These are phyloP conservation scores for Ormyrus pomaceus DNA, from an alignment of 2,888 invertebrate genomes.

Conservation along the genomic window DNA sequence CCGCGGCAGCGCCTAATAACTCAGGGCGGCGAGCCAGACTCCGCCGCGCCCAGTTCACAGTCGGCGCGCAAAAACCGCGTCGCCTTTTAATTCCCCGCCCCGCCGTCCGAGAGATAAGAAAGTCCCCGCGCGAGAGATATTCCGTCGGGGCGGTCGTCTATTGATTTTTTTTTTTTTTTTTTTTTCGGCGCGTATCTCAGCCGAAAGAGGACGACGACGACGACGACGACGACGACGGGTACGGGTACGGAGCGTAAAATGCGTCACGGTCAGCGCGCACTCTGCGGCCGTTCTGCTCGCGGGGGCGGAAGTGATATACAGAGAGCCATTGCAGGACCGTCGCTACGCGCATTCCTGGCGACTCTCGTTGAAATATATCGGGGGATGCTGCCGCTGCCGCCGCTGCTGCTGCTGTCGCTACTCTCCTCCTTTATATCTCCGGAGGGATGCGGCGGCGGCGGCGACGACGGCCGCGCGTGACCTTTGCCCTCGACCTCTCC, in stretches of 20 bases:
- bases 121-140: no score
- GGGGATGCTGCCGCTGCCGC: background rate
- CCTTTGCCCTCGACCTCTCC: conserved; percentile 6
- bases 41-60: no score
- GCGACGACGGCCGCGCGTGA: conserved; percentile 4
- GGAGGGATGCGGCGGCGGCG: background rate
- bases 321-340: conserved; percentile 13
- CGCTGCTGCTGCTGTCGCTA: background rate
- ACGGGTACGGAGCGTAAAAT: conserved; percentile 58
- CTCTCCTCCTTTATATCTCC: background rate
- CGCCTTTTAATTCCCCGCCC: no score
- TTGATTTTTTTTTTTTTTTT: no score
- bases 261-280: conserved; percentile 63
- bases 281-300: conserved; percentile 52
- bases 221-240: background rate
- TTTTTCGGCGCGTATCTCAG: conserved; percentile 30
- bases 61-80: no score
- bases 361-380: conserved; percentile 11
- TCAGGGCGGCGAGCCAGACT: no score
- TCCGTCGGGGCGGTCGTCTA: no score
- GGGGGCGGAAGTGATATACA: conserved; percentile 56
- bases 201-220: no score
- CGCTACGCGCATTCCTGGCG: background rate
- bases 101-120: no score
- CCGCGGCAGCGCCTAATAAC: no score